Base-by-base conservation (phyloP, 2,797 vertebrate species). In the Austrolebias charrua region DNA sequence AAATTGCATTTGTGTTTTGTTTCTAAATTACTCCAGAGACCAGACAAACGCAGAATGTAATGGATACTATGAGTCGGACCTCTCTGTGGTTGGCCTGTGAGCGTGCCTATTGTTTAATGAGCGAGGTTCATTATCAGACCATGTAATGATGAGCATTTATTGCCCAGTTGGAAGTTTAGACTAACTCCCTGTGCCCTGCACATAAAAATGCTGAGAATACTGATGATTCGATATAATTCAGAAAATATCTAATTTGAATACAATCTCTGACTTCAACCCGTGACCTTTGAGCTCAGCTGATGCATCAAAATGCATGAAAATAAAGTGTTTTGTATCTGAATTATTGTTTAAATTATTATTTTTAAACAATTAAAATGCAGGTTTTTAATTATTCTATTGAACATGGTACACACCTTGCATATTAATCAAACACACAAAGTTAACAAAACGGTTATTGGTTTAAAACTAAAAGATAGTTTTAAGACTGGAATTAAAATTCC, bases 201-300 rank as follows among this genome's bases (percentile, higher is more conserved):
- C 38, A 69, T 46, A 64, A 47, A 71, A 62, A 69, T 52, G 69
- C 56, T 71, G 63, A 56, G 69, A 56, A 16, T 48, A 46, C 46
- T 84, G 86, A 90, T 86, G 81, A 86, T 90, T 86, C 62, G 54
- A 66, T 83, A 70, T 74, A 85, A 83, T 69, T 79, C 54, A 46
- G 46, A 40, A 40, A 40, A 40, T 12, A 40, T 4, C 38, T 3
- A 40, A 47, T 78, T 80, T 43, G 55, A 51, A 48, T 63, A 14
- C 65, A 73, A 76, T 71, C 62, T 75, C 62, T 33, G 49, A 80
- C 56, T 70, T 84, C 82, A 76, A 83, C 38, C 38, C 11, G 11
- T 13, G 12, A 40, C 38, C 12, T 11, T 40, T 13, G 11, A 40
- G 12, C 12, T 12, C 11, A 40, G 38, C 12, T 40, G 38, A 40